Base-by-base conservation (phyloP, 2,113 vertebrate genomes). In the Crocuta crocuta region DNA sequence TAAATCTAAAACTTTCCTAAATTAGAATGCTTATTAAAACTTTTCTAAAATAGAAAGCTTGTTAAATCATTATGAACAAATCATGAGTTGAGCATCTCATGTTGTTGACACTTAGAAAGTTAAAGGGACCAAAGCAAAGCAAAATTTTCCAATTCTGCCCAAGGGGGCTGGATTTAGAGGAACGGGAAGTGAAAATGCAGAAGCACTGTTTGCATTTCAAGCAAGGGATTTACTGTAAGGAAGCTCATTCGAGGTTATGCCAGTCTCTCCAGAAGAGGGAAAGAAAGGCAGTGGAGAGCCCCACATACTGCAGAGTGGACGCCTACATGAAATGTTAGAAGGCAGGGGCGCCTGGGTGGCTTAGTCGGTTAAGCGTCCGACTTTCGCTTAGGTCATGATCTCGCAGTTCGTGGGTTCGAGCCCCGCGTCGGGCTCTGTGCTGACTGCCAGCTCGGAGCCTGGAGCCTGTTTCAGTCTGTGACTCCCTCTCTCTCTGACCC, bases 201-300 rank as follows among this genome's bases (percentile, higher is more conserved):
- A 71, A 17, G 33, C 3, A 2, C 7, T 12, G 8, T 50, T 21
- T 26, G 45, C 35, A 12, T n/a, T 55, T 26, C 73, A 7, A 21
- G 10, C 13, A 16, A 63, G 68, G 61, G 45, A 23, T 7, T 13
- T 10, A 10, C 4, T 21, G 7, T 26, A 0, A 2, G 39, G 31
- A 48, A 39, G 23, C 11, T 28, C 70, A 8, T 2, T 39, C 0
- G 19, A 39, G 6, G 7, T 2, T 13, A 31, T 1, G 12, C 23
- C 23, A 2, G 3, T 4, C 12, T 95, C 16, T 43, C 6, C 28
- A 71, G 68, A 28, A 23, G 12, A 50, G 23, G 45, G 23, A 70
- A 1, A 19, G 81, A 24, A 4, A 48, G 48, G 50, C 13, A 8
- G n/a, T 6, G 50, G 66, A 12, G 58, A 58, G 31, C 6, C 24